A percentile compares a stretch with the other conserved stretches of the same genome.
These are phyloP conservation scores for Caenorhabditis uteleia DNA, from an alignment of 2,888 invertebrate species.

Conservation along the genomic window DNA sequence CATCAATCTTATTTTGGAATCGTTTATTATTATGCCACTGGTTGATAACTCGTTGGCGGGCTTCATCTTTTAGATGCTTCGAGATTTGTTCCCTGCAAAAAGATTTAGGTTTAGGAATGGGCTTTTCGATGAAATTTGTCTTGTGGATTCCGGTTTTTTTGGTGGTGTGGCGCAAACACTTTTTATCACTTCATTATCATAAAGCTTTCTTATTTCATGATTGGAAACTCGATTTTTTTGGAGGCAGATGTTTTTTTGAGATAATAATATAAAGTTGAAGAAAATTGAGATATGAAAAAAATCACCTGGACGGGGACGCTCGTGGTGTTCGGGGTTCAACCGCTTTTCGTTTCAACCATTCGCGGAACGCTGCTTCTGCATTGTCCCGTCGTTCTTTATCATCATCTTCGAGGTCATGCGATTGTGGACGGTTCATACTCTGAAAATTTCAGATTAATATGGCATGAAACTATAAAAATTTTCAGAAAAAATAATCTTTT, in stretches of 20 bases:
- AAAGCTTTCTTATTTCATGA: not conserved
- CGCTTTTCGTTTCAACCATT: constrained; percentile 52
- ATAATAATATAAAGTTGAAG: not conserved
- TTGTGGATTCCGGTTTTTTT: not conserved
- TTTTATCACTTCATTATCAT: not conserved
- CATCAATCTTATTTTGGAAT: constrained; percentile 33
- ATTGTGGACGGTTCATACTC: constrained; percentile 50
- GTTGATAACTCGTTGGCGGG: constrained; percentile 49
- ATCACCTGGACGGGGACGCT: constrained; percentile 51
- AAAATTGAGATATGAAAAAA: constrained; percentile 4
- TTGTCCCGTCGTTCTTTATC: constrained; percentile 47
- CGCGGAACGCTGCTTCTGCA: constrained; percentile 54
- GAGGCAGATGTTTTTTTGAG: too few species aligned
- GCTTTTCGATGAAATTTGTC: not conserved
- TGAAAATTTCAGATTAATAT: constrained; percentile 18
- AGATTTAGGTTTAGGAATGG: too few species aligned
- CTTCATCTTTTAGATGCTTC: constrained; percentile 50
- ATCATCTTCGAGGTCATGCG: constrained; percentile 43
- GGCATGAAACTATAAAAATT: not conserved
- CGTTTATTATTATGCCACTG: constrained; percentile 50
- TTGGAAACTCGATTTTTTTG: too few species aligned
- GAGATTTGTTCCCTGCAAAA: constrained; percentile 52
- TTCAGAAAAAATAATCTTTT: too few species aligned
- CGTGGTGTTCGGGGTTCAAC: constrained; percentile 45
- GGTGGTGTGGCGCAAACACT: too few species aligned